Conservation (phyloP, 2,888 invertebrate species). For the Bugula neritina region DNA sequence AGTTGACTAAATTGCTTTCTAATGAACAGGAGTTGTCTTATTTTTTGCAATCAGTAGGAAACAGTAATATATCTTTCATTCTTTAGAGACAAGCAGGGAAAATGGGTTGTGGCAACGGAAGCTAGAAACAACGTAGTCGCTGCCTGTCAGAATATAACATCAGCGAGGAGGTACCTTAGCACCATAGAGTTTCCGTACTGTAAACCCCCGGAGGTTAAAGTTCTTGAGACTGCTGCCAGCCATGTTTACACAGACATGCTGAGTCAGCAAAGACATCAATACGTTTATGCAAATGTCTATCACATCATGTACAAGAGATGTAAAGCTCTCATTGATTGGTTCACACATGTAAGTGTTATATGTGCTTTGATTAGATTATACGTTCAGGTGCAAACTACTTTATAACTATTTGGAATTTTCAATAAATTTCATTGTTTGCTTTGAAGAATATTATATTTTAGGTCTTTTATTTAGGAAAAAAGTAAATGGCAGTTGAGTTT, state of each 20-base stretch:
- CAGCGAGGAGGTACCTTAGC: constrained; percentile 55
- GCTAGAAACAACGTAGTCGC: constrained; percentile 58
- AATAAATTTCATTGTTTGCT: too few species aligned
- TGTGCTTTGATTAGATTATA: too few species aligned
- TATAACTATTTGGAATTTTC: too few species aligned
- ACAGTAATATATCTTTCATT: too few species aligned
- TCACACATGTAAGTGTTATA: constrained; percentile 52
- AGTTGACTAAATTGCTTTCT: too few species aligned
- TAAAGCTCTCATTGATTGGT: constrained; percentile 57
- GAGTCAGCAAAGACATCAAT: constrained; percentile 49
- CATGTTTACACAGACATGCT: constrained; percentile 58
- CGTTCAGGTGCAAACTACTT: too few species aligned
- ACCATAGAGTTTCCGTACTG: constrained; percentile 59
- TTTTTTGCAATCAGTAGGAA: too few species aligned
- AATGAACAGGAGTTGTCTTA: too few species aligned
- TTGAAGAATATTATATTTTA: too few species aligned
- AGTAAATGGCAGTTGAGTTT: too few species aligned
- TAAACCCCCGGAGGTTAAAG: constrained; percentile 54
- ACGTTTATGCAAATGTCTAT: constrained; percentile 54
- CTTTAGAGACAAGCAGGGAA: not conserved
- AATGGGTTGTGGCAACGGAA: constrained; percentile 54
- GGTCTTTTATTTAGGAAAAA: too few species aligned
- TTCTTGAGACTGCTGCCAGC: constrained; percentile 54
- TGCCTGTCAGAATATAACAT: constrained; percentile 57
- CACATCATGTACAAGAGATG: constrained; percentile 54